Evolutionary conservation across 2,888 invertebrate genomes (phyloP), one percentile per base, ranked within the genome.

Genomic region (Osmoderma eremita): DNA sequence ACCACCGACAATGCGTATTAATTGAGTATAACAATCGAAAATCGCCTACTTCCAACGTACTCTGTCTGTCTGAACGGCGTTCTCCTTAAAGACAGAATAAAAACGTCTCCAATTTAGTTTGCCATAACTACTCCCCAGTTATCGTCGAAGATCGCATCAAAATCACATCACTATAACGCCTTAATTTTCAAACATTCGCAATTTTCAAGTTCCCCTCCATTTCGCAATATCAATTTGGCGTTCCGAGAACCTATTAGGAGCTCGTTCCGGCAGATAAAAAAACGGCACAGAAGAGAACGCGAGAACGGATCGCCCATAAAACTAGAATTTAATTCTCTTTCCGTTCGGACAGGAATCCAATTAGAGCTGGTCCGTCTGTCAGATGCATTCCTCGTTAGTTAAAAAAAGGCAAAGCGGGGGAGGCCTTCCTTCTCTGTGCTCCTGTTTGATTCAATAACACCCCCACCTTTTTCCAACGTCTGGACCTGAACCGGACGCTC

Each of bases 241-340:
- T n/a, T n/a, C n/a, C n/a, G n/a, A n/a, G n/a, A n/a, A n/a, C n/a
- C 53, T 39, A 38, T 53, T 53, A 53, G 42, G 53, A 36, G 15
- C 38, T 20, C 17, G 15, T 53, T 53, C 38, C 38, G 38, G 18
- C 17, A 53, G 72, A 72, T 71, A 69, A 67, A 62, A 53, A 30
- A 30, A 3, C 3, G 2, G 30, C 6, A 30, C 6, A 10, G 5
- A 30, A 30, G 30, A 64, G 64, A 76, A 72, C 74, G 74, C 13
- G 75, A 74, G 75, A 76, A 76, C 76, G 77, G 77, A 77, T 76
- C 78, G 78, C 73, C 76, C 76, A 78, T 78, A 78, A 79, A 78
- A 78, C 75, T 76, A 76, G 78, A 78, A 78, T 79, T 79, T 79
- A 79, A 79, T 79, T 79, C 77, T 73, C 73, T 68, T 72, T 24